Conservation (phyloP, 2,797 vertebrate genomes). For the Antennarius maculatus region DNA sequence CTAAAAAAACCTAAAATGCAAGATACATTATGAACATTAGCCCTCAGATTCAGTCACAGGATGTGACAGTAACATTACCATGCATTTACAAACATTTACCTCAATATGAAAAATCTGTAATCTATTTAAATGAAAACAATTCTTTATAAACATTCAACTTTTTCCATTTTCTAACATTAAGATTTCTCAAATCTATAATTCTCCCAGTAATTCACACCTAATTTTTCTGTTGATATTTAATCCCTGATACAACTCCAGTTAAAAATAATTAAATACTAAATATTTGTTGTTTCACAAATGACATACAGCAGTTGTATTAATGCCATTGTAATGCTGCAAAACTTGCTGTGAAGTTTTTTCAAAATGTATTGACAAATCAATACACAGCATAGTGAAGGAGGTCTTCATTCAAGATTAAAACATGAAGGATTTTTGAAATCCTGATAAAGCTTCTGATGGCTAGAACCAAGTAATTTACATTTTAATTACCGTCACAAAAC, state of each 20-base stretch:
- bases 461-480: not conserved
- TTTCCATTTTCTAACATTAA: not conserved
- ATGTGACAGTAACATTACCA: not conserved
- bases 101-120: not conserved
- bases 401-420: no score
- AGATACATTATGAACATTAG: no score
- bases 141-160: not conserved
- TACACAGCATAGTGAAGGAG: no score
- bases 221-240: not conserved
- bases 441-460: no score
- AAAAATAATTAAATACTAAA: not conserved
- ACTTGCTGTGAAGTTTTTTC: no score
- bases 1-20: no score
- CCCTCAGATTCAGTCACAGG: not conserved
- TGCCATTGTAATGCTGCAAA: no score
- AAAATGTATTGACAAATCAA: no score
- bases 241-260: not conserved
- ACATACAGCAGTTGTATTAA: no score
- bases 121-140: not conserved
- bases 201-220: not conserved
- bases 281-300: no score
- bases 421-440: no score
- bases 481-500: not conserved
- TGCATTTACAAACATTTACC: not conserved
- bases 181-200: not conserved